phyloP scores from a whole-genome alignment of 2,113 vertebrate species.

The Prinia subflava region DNA sequence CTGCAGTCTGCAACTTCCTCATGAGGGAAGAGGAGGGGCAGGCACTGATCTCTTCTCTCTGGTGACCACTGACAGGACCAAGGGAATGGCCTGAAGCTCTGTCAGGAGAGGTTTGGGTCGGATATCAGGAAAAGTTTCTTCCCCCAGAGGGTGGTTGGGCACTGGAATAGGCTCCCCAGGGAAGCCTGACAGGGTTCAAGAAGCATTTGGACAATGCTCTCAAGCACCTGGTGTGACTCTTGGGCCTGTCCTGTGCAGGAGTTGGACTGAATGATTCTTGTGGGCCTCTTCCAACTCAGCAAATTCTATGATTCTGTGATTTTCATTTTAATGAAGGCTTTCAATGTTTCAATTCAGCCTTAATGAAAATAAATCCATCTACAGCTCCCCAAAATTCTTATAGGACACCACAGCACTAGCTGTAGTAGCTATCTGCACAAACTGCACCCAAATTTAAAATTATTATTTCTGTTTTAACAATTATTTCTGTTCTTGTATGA shows the following conservation, averaged over 20 bases:
- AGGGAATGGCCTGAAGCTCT: background rate
- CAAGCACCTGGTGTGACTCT: background rate
- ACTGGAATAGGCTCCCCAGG: background rate
- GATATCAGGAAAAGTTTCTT: background rate
- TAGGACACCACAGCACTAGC: background rate
- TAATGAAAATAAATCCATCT: background rate
- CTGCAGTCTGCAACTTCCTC: fast-evolving
- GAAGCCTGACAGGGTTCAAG: background rate
- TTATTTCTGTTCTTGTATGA: background rate
- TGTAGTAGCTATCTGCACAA: background rate
- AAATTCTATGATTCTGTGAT: background rate
- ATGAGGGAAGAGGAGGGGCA: background rate
- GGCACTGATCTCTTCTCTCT: background rate
- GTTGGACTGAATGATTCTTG: fast-evolving
- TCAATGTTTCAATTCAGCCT: background rate
- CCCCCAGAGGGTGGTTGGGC: fast-evolving
- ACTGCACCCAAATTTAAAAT: background rate
- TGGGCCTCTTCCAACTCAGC: background rate
- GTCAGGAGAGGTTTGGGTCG: background rate
- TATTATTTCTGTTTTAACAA: background rate
- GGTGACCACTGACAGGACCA: fast-evolving
- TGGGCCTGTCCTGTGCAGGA: background rate
- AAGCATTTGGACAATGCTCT: background rate
- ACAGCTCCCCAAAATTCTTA: background rate
- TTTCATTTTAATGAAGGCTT: background rate